Percentiles rank a stretch among this genome's conserved stretches.
These are phyloP conservation scores for Lycia hirtaria DNA, from an alignment of 2,888 invertebrate species.

Conservation along the genomic window DNA sequence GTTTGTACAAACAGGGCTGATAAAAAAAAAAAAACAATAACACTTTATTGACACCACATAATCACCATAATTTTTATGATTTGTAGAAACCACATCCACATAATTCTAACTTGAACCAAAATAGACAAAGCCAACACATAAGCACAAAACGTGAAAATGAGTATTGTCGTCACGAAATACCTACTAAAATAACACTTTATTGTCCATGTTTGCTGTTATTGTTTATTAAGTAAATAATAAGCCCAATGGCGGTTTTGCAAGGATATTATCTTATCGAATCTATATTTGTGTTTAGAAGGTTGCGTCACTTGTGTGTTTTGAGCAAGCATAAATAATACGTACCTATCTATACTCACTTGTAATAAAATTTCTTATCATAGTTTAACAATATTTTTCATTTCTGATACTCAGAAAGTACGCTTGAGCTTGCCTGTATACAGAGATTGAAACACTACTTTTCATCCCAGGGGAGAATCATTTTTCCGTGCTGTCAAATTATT, in stretches of 20 bases:
- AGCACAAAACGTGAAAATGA: conserved; percentile 57
- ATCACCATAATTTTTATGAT: not conserved
- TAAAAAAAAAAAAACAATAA: no score
- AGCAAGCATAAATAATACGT: conserved; percentile 26
- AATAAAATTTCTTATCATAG: no score
- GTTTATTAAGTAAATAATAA: conserved; percentile 64
- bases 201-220: conserved; percentile 59
- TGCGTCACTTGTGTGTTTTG: conserved; percentile 4
- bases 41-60: no score
- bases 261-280: conserved; percentile 54
- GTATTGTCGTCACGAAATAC: conserved; percentile 56
- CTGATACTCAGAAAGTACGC: no score
- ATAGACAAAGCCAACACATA: conserved; percentile 38
- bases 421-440: no score
- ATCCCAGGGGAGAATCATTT: no score
- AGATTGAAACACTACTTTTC: no score
- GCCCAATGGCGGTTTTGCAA: conserved; percentile 51
- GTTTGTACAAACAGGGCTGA: no score
- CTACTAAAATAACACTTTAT: conserved; percentile 64
- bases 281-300: conserved; percentile 46
- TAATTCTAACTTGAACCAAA: conserved; percentile 34
- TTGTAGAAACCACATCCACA: conserved; percentile 34
- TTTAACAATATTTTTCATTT: no score
- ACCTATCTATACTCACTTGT: no score
- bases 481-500: no score